Conservation (phyloP, 2,888 invertebrate genomes). For the Leptopterna dolabrata region DNA sequence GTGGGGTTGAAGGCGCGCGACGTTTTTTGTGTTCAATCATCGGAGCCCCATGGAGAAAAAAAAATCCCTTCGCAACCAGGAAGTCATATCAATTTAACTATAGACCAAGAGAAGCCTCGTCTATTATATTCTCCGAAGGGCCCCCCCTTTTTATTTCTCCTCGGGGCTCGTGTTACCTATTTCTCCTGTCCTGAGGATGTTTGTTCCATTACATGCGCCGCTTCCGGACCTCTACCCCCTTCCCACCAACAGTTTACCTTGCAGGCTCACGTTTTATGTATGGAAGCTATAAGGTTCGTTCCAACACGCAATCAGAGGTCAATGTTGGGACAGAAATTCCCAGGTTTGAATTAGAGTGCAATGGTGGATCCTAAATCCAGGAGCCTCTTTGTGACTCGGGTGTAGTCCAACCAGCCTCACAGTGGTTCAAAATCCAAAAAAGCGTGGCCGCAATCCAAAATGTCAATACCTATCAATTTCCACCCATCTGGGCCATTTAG, state of each 20-base stretch:
- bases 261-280: background rate
- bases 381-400: too few relatives aligned
- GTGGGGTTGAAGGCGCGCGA: background rate
- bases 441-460: too few relatives aligned
- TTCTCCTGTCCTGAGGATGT: background rate
- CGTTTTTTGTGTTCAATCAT: background rate
- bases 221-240: conserved; percentile 14
- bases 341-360: too few relatives aligned
- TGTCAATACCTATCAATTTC: too few relatives aligned
- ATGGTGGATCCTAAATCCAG: too few relatives aligned
- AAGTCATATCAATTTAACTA: conserved; percentile 42
- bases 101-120: background rate
- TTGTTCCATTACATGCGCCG: conserved; percentile 36
- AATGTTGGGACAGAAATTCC: too few relatives aligned
- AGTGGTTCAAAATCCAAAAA: too few relatives aligned
- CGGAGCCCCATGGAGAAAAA: background rate
- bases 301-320: too few relatives aligned
- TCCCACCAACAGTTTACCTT: background rate
- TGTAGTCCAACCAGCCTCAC: too few relatives aligned
- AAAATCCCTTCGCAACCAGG: conserved; percentile 1
- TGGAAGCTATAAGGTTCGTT: too few relatives aligned
- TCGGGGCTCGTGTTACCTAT: conserved; percentile 21
- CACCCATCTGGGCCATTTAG: too few relatives aligned
- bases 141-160: background rate
- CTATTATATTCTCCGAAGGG: conserved; percentile 9